Evolutionary conservation across 2,113 vertebrate species (phyloP), one percentile per base, ranked within the genome.

Genomic region (Ailuropoda melanoleuca): DNA sequence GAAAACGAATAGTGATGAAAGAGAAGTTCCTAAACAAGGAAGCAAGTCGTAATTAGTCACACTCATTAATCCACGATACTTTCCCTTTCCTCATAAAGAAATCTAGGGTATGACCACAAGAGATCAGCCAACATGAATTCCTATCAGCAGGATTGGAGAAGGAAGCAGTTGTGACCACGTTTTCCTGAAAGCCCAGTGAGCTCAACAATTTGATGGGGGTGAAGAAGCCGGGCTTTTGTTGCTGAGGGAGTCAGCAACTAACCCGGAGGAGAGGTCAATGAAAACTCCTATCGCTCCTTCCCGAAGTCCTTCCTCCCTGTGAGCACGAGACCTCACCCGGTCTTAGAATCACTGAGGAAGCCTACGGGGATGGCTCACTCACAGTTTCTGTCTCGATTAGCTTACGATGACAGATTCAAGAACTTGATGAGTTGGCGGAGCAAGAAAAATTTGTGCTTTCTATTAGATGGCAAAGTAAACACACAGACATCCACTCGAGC

Each of bases 21-120:
- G 74, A 58, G 75, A 83, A 90, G 74, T 90, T 80, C 86, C 55
- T 58, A 90, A 55, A 64, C 96, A 87, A 82, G 58, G 88, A 95
- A 90, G 4, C 62, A 90, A 93, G 92, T 92, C 78, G 62, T 75
- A 92, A 81, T 96, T 98, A 97, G 96, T 98, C 95, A 97, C 56
- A 0, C 0, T 62, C 4, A 66, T 58, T 18, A 39, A 95, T 53
- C 75, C 77, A n/a, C 1, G n/a, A 89, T 77, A 97, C 93, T 97
- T 97, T 98, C 88, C 89, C 95, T 55, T 17, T 68, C 89, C 91
- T 93, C 93, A 93, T 96, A 93, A 78, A 95, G 92, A 82, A 90
- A 95, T 78, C 3, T 46, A 0, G 46, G 34, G 80, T 82, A 62
- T 92, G 88, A 95, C 94, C 72, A 6, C 62, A 68, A 92, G 80